These are phyloP conservation scores for Halcyon leucocephala DNA, from an alignment of 2,797 vertebrate species.

Conservation along the genomic window DNA sequence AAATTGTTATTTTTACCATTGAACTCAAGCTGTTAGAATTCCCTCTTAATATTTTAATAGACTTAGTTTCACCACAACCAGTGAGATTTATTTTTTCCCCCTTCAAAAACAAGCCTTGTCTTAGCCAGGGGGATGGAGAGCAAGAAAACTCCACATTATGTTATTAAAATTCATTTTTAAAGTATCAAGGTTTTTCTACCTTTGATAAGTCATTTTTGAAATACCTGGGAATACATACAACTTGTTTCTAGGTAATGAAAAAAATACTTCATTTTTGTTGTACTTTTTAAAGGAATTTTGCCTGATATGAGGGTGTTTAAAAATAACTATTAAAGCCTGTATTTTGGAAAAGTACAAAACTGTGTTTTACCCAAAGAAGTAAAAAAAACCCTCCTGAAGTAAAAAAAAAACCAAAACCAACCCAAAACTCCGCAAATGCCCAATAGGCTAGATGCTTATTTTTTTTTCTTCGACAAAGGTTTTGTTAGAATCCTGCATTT, in stretches of 20 bases:
- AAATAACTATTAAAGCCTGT: not conserved
- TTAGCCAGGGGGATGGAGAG: not conserved
- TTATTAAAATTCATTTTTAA: conserved; percentile 35
- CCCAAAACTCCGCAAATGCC: not conserved
- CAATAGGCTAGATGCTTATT: not conserved
- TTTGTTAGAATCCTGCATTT: conserved; percentile 3
- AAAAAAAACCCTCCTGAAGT: too few species aligned
- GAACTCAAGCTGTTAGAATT: not conserved
- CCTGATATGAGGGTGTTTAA: not conserved
- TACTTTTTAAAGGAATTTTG: conserved; percentile 29
- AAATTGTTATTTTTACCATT: not conserved
- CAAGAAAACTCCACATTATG: not conserved
- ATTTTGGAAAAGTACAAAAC: not conserved
- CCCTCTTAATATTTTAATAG: not conserved
- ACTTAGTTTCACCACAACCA: not conserved
- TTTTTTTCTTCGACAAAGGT: not conserved
- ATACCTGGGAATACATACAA: conserved; percentile 7
- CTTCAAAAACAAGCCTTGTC: conserved; percentile 5
- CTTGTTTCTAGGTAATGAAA: conserved; percentile 21
- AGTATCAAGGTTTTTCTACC: conserved; percentile 31
- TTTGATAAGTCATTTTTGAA: conserved; percentile 48
- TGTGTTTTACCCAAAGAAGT: not conserved
- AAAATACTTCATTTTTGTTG: conserved; percentile 22
- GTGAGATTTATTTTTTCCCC: not conserved
- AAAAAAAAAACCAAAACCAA: accelerated